Base-by-base conservation (phyloP, 2,113 vertebrate genomes). In the Anguilla rostrata region DNA sequence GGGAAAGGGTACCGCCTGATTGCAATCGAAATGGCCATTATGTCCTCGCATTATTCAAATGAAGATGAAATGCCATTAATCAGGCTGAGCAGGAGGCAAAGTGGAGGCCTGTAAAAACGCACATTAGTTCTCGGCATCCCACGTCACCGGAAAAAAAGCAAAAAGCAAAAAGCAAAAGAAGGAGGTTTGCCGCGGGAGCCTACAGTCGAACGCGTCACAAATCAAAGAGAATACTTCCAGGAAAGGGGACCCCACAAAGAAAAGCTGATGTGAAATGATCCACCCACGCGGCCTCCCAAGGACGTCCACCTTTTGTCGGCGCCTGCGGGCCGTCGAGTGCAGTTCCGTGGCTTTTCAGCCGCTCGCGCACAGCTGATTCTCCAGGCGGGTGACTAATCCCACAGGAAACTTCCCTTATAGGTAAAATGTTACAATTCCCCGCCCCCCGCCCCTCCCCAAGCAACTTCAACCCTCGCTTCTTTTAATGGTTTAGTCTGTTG, bases 281-380 rank as follows among this genome's bases (percentile, higher is more conserved):
- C 22, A 18, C 89, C 88, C 86, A 89, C 87, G 5, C 71, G n/a
- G 79, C 39, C 81, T 29, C 26, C 85, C n/a, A 81, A 84, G 90
- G 87, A 84, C 56, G 29, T 39, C 56, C n/a, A 57, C 43, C 41
- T 87, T 89, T 84, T 87, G 83, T 85, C 46, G 57, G n/a, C 6
- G 15, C 84, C 71, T 53, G 22, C 71, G 63, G 84, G 83, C 40
- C n/a, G 39, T 80, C 53, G 57, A 57, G 39, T 87, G 86, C 86
- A 56, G 41, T 4, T 57, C 40, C 39, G 26, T 39, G 40, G 82
- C 29, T 83, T 66, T 57, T 29, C 46, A 87, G 40, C 39, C 26
- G 43, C 8, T 63, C 20, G 63, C 53, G 8, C 34, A 34, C 12
- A 29, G 49, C n/a, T 22, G 6, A 11, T 29, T 83, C 46, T 26